Evolutionary conservation across 2,113 vertebrate genomes (phyloP), one percentile per base, ranked within the genome.

Genomic region (Vicugna pacos): DNA sequence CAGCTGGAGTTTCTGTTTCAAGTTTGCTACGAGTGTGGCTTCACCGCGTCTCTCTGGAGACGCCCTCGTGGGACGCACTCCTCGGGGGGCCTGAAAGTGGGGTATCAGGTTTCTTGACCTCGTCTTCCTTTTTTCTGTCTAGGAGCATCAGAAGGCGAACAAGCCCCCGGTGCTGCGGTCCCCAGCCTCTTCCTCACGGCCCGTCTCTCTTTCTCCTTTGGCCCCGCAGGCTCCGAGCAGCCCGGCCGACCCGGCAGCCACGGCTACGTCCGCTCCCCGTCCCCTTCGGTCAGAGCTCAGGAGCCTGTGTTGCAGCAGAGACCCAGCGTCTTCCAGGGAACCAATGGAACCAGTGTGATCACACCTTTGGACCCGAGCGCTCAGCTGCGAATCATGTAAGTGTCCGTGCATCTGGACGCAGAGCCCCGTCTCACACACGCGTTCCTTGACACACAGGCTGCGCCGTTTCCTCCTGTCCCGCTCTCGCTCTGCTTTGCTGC

Each of bases 261-360:
- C 1, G 99, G 99, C 42, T 99, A 99, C 0, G 99, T 99, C 88
- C 99, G 99, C 52, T 99, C 99, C 4, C 99, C 99, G 0, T 99
- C 99, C 8, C 99, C 99, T 16, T 99, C 99, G 0, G 98, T 99
- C 73, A 98, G 99, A 97, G 98, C 99, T 28, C 99, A 99, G 98
- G 99, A 99, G 62, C 98, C 99, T 54, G 98, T 99, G 16, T 97
- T 99, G 89, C 99, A 99, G 93, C 99, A 99, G 94, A 98, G 99
- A 91, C 99, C 99, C n/a, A 99, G 99, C 95, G 99, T 99, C 98
- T 99, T 99, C 98, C 99, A 99, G 97, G 99, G 99, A 97, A 99
- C 99, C 97, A 99, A 99, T 38, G 99, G 99, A 97, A 99, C 99
- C 95, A 99, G 99, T 73, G 99, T 99, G 64, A 99, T 99, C 98